phyloP scores from a whole-genome alignment of 1,140 invertebrate genomes.

The Dysdera silvatica region DNA sequence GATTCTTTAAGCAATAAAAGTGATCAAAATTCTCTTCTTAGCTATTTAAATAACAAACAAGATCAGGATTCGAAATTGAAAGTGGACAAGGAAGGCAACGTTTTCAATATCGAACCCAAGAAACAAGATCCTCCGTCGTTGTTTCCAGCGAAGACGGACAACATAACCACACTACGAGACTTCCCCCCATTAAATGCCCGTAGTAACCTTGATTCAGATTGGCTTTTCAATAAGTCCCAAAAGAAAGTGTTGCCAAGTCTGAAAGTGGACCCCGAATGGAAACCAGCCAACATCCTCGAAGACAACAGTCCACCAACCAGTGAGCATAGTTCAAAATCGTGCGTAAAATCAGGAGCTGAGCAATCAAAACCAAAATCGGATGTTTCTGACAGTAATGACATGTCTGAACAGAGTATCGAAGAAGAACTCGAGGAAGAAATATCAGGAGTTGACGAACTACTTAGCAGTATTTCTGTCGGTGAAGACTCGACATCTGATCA shows the following conservation, averaged over 20 bases:
- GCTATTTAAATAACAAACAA: not conserved
- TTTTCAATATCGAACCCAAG: no score
- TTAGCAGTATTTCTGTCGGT: conserved; percentile 23
- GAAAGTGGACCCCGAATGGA: not conserved
- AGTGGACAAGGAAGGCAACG: not conserved
- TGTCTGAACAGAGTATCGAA: conserved; percentile 25
- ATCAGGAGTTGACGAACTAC: conserved; percentile 23
- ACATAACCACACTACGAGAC: no score
- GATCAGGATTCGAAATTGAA: not conserved
- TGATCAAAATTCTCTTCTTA: not conserved
- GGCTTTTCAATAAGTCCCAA: not conserved
- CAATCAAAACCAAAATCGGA: conserved; percentile 14
- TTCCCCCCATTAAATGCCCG: no score
- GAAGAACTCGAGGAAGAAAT: conserved; percentile 27
- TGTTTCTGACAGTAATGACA: conserved; percentile 3
- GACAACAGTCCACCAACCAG: not conserved
- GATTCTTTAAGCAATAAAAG: not conserved
- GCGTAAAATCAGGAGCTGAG: not conserved
- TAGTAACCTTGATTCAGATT: no score
- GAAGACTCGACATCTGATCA: conserved; percentile 25
- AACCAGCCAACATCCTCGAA: not conserved
- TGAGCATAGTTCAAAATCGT: not conserved
- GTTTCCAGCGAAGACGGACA: no score
- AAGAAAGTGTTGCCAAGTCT: not conserved
- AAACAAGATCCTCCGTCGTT: no score